Evolutionary conservation across 2,888 invertebrate genomes (phyloP), one percentile per base, ranked within the genome.

Genomic region (Zele albiditarsus): DNA sequence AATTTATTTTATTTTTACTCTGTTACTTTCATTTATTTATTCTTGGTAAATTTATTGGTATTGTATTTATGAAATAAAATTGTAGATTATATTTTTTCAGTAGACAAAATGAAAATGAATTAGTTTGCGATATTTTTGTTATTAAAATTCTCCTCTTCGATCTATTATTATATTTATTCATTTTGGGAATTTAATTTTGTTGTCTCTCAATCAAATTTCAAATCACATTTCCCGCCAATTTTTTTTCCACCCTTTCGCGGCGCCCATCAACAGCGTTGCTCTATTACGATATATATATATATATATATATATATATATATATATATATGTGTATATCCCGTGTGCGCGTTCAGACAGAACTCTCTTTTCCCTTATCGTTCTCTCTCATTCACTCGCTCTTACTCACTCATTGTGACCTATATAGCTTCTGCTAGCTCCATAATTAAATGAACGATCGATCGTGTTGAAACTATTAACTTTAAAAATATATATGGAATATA

Each of bases 361-460:
- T 57, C 77, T 66, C 27, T 74, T 60, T 33, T 10, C 31, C 68
- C 31, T 14, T 28, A 53, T 57, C 73, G 62, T 70, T 60, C 70
- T 73, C 69, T 71, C 65, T 73, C 75, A 33, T 73, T 70, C 62
- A 66, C 58, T 42, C 31, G 60, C 57, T 67, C 67, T 23, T 53
- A 60, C 62, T 16, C 70, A 66, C 63, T 58, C n/a, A 68, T 76
- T 74, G 67, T 46, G 74, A 73, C 75, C 78, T 75, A 81, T 83
- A 80, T 83, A 80, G 78, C 80, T 53, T 20, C 20, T 53, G 81
- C 83, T 81, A 81, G 81, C 78, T 38, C 71, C 80, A 82, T 85
- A 85, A 85, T 80, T 84, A 80, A 83, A 85, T 85, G 23, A 84
- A 84, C 84, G 84, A 84, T 83, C 83, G 85, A 84, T 81, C 74